These are phyloP conservation scores for Drosophila lowei DNA, from an alignment of 1,140 invertebrate genomes.

Conservation along the genomic window DNA sequence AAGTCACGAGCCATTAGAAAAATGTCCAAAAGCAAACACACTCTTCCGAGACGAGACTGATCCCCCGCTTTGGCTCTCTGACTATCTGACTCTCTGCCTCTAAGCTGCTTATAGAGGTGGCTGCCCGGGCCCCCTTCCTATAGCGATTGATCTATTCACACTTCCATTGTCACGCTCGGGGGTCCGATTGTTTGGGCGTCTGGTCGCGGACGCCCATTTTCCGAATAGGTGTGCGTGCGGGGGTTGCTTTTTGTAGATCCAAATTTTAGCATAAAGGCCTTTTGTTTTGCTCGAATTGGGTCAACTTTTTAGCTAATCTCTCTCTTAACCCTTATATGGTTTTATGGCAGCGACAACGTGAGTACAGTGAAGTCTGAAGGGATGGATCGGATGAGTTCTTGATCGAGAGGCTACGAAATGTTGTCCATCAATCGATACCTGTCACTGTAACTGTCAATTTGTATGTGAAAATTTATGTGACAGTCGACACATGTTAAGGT, in stretches of 20 bases:
- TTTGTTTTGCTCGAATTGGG: conserved; percentile 62
- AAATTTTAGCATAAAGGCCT: conserved; percentile 51
- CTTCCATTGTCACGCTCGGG: conserved; percentile 64
- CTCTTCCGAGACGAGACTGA: conserved; percentile 10
- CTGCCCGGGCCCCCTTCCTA: not conserved
- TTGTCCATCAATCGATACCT: too few relatives aligned
- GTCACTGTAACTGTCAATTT: conserved; percentile 36
- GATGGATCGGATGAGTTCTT: not conserved
- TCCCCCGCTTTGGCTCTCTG: conserved; percentile 3
- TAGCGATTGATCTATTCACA: conserved; percentile 67
- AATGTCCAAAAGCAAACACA: conserved; percentile 18
- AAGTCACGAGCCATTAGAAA: conserved; percentile 8
- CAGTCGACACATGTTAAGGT: conserved; percentile 64
- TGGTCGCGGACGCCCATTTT: conserved; percentile 20
- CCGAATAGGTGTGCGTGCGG: conserved; percentile 21
- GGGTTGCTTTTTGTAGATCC: conserved; percentile 53
- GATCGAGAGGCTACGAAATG: too few relatives aligned
- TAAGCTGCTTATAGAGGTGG: conserved; percentile 57
- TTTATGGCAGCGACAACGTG: conserved; percentile 2
- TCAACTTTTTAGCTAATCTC: conserved; percentile 61
- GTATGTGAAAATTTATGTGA: conserved; percentile 55
- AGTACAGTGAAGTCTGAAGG: not conserved
- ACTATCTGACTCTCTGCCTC: too few relatives aligned
- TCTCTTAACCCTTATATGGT: conserved; percentile 28
- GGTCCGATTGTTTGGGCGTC: conserved; percentile 10